Evolutionary conservation across 2,113 vertebrate genomes (phyloP).

Genomic region (Hypocryptadius cinnamomeus): DNA sequence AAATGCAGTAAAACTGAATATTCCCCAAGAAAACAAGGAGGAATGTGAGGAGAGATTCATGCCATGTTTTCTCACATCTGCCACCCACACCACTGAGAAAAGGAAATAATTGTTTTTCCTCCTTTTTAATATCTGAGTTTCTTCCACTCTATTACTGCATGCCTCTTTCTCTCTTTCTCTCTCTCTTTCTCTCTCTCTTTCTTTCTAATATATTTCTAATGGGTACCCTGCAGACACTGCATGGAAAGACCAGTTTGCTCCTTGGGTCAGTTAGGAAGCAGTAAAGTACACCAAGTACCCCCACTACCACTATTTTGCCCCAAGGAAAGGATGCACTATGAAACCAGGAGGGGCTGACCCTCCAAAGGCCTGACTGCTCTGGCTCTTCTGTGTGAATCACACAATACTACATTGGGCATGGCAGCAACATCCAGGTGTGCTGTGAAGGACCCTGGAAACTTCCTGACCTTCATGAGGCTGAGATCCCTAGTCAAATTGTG

Average conservation of each 20-base stretch:
- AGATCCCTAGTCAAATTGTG: not conserved
- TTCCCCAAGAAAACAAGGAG: rapidly evolving
- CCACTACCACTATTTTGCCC: not conserved
- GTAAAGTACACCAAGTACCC: not conserved
- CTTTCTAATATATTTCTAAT: not conserved
- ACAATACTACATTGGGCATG: rapidly evolving
- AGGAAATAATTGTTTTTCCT: not conserved
- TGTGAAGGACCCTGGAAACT: not conserved
- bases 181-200: rapidly evolving
- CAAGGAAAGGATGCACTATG: not conserved
- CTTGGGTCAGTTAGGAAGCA: not conserved
- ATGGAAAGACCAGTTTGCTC: not conserved
- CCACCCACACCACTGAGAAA: not conserved
- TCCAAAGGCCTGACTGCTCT: not conserved
- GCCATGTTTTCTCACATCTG: not conserved
- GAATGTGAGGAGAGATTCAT: not conserved
- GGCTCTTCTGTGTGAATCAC: not conserved
- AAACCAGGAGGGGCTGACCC: not conserved
- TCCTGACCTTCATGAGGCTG: not conserved
- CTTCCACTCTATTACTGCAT: not conserved
- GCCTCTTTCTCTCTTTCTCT: rapidly evolving
- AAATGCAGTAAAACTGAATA: not conserved
- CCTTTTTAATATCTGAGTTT: not conserved
- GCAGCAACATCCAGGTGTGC: not conserved
- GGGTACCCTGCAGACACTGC: not conserved